phyloP scores from a whole-genome alignment of 2,797 vertebrate genomes.

The Hafferia zeledoni region DNA sequence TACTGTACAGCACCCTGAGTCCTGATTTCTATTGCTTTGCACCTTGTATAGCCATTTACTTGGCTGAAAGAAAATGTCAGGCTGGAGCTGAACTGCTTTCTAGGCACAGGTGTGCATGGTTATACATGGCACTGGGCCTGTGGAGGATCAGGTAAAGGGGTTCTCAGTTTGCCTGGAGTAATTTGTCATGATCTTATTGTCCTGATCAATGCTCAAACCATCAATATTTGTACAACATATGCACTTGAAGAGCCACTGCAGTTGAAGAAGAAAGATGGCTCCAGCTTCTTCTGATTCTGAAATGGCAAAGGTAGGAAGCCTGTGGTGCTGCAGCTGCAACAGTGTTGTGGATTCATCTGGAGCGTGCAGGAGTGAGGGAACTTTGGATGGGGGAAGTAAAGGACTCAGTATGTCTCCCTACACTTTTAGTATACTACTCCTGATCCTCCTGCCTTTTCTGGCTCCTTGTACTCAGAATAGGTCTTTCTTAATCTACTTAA shows the following conservation, averaged over 20 bases:
- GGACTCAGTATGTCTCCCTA: neutral
- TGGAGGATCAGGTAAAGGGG: too few relatives aligned
- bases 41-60: neutral
- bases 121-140: neutral
- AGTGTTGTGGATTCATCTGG: neutral
- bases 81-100: neutral
- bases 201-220: neutral
- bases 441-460: neutral
- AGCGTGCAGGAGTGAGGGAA: neutral
- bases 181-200: neutral
- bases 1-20: neutral
- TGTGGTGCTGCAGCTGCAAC: neutral
- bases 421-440: neutral
- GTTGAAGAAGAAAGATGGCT: neutral
- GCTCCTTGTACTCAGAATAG: neutral
- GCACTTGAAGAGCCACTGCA: neutral
- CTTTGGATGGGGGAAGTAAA: neutral
- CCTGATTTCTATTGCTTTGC: neutral
- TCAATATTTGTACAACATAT: neutral
- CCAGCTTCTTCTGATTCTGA: neutral
- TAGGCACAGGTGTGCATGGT: neutral
- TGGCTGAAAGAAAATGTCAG: neutral
- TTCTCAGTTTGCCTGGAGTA: neutral
- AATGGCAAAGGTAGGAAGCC: neutral
- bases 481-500: neutral